Evolutionary conservation across 2,797 vertebrate species (phyloP).

Genomic region (Emys orbicularis): DNA sequence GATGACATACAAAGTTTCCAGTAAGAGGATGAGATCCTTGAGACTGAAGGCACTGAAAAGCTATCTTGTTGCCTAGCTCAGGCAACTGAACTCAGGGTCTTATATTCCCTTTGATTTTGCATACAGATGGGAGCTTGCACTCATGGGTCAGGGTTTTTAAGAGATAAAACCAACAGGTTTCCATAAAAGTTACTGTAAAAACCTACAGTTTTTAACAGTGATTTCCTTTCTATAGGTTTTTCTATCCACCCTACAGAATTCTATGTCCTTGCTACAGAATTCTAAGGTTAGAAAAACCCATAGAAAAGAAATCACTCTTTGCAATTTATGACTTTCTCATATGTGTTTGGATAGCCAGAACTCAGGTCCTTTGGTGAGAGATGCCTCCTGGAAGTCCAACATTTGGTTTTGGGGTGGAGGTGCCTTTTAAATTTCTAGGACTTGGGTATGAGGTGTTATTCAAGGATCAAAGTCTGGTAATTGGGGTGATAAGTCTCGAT

Average conservation of each 20-base stretch:
- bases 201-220: neutral
- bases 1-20: slow-evolving; percentile 54
- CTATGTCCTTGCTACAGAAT: neutral
- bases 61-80: slow-evolving; percentile 19
- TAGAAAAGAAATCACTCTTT: neutral
- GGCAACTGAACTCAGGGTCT: neutral
- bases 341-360: neutral
- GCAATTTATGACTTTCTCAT: neutral
- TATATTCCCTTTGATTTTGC: neutral
- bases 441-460: neutral
- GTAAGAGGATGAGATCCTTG: slow-evolving; percentile 12
- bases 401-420: neutral
- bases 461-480: neutral
- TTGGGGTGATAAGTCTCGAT: neutral
- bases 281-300: neutral
- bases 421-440: neutral
- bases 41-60: slow-evolving; percentile 33
- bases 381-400: neutral
- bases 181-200: neutral
- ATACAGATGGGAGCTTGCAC: neutral
- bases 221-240: neutral
- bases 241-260: neutral
- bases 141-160: neutral
- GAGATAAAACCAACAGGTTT: neutral
- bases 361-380: neutral